Base-by-base conservation (phyloP, 2,797 vertebrate species). In the Pelobates cultripes region DNA sequence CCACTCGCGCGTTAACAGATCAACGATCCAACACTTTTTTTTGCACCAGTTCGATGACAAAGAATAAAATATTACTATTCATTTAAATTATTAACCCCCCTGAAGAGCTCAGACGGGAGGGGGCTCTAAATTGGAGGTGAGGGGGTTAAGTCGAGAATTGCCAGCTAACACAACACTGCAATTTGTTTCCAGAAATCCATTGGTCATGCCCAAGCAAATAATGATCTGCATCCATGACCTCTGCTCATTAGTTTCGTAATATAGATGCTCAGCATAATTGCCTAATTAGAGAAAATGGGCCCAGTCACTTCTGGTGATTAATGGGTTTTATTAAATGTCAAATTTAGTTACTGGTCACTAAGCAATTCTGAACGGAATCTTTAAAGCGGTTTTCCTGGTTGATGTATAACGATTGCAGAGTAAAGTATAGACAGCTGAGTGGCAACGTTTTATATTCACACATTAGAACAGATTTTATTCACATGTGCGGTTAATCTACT, bases 261-360 rank as follows among this genome's bases (percentile, higher is more conserved):
- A 64, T 83, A 78, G 60, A 61, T 70, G 71, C 53, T 64, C n/a
- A 15, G 41, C 44, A 42, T 84, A 84, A 84, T 79, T 84, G 82
- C 77, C 82, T 79, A 84, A 84, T 79, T 84, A 84, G 72, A 60
- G 72, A 79, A 84, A 84, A 84, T 84, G 40, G 75, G 55, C 64
- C 53, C 40, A 64, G 64, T 70, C 53, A 78, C 43, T 75, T 64
- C 75, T 61, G 74, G 71, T 84, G 82, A 84, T 84, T 71, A 84
- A 84, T 84, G 82, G 42, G 82, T 76, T 84, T 75, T 72, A 79
- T 76, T 70, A 84, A 71, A 84, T 75, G 82, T 84, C 82, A 84
- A 77, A 69, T 72, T 66, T 71, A 71, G 72, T 84, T 84, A 79
- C 72, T 71, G 77, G 82, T 75, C 77, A 71, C 55, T 15, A 53